phyloP scores from a whole-genome alignment of 1,140 invertebrate genomes.

The Drosophila insularis region DNA sequence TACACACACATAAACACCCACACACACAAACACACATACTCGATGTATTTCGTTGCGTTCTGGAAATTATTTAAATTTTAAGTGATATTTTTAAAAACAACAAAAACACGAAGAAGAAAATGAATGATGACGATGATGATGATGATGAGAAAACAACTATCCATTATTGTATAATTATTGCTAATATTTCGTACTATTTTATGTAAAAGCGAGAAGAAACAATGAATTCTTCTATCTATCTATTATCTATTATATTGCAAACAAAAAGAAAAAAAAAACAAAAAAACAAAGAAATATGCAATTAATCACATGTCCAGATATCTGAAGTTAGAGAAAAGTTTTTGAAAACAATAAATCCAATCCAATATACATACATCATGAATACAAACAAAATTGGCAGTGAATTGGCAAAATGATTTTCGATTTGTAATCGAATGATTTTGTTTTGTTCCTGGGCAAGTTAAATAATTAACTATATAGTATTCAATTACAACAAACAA shows the following conservation, averaged over 20 bases:
- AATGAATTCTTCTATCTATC: constrained; percentile 25
- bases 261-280: neutral
- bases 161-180: constrained; percentile 79
- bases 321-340: neutral
- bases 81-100: constrained; percentile 75
- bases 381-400: neutral
- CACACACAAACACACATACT: constrained; percentile 37
- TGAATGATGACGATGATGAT: neutral
- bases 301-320: neutral
- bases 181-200: constrained; percentile 63
- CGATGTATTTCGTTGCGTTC: constrained; percentile 75
- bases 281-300: neutral
- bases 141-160: constrained; percentile 45
- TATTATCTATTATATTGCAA: constrained; percentile 25
- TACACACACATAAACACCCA: constrained; percentile 42
- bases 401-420: too few relatives aligned
- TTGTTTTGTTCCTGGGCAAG: constrained; percentile 9
- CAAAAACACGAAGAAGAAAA: constrained; percentile 29
- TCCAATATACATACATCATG: neutral
- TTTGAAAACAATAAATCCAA: neutral
- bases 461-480: constrained; percentile 24
- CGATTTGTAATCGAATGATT: too few relatives aligned
- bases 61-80: constrained; percentile 79
- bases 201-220: constrained; percentile 62
- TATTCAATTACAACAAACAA: constrained; percentile 36